phyloP scores from a whole-genome alignment of 2,113 vertebrate species.

The Pseudonaja textilis region DNA sequence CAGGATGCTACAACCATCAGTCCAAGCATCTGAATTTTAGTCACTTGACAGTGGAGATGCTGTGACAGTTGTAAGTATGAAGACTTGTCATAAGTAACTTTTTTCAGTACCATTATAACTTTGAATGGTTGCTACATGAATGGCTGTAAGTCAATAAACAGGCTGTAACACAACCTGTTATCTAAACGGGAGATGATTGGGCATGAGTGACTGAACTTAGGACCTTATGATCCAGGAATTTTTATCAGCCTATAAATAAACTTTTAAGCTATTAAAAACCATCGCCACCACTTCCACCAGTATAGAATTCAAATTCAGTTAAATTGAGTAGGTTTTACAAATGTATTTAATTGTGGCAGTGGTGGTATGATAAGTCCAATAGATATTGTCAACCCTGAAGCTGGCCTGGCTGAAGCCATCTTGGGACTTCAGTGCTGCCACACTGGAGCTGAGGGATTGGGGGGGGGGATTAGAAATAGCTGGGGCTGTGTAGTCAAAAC shows the following conservation, averaged over 20 bases:
- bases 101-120: not conserved
- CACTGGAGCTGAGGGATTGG: too few relatives aligned
- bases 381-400: too few relatives aligned
- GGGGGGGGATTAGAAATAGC: too few relatives aligned
- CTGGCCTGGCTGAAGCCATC: too few relatives aligned
- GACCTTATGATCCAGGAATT: not conserved
- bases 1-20: not conserved
- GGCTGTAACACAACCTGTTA: not conserved
- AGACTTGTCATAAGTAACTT: not conserved
- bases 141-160: not conserved
- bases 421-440: too few relatives aligned
- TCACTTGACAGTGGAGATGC: not conserved
- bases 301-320: not conserved
- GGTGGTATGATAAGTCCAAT: not conserved
- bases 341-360: not conserved
- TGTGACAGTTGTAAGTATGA: not conserved
- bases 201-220: not conserved
- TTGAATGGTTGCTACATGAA: not conserved
- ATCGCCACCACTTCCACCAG: not conserved
- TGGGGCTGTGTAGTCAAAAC: too few relatives aligned
- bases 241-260: not conserved
- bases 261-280: not conserved
- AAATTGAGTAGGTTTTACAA: not conserved
- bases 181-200: not conserved
- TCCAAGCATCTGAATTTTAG: not conserved